Conservation (phyloP, 2,888 invertebrate species). For the Cecidostiba fungosa region DNA sequence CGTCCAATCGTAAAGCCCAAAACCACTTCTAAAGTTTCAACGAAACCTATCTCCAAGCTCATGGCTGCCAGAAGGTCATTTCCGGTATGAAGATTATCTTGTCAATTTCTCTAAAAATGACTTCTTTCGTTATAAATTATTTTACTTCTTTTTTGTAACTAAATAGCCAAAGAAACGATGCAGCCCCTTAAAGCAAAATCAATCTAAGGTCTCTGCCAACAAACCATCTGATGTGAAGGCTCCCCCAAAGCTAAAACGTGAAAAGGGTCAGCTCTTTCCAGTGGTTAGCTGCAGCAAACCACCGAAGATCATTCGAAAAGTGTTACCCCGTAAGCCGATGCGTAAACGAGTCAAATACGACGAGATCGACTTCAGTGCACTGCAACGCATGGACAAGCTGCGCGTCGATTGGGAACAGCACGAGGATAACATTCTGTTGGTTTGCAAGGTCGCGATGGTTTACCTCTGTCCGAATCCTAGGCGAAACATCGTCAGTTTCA, state of each 20-base stretch:
- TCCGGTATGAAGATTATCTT: background rate
- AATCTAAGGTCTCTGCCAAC: background rate
- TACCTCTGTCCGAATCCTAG: constrained; percentile 81
- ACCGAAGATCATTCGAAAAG: constrained; percentile 67
- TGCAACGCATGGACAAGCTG: constrained; percentile 83
- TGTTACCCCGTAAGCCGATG: constrained; percentile 72
- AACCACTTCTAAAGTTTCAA: background rate
- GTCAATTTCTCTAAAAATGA: background rate
- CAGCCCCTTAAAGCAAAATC: constrained; percentile 18
- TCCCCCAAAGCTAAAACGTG: constrained; percentile 2
- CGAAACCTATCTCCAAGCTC: constrained; percentile 4
- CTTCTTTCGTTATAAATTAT: background rate
- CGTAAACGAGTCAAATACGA: constrained; percentile 81
- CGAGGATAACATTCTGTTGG: constrained; percentile 87
- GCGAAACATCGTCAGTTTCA: constrained; percentile 79
- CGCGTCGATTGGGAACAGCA: constrained; percentile 85
- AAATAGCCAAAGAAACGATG: constrained; percentile 27
- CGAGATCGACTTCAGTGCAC: constrained; percentile 84
- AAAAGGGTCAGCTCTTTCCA: constrained; percentile 55
- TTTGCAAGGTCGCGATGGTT: constrained; percentile 85
- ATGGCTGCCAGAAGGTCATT: background rate
- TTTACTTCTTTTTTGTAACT: background rate
- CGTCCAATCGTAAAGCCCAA: background rate
- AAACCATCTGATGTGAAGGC: background rate
- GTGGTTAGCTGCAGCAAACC: constrained; percentile 56